Conservation (phyloP, 2,888 invertebrate species). For the Tolmerus cingulatus region DNA sequence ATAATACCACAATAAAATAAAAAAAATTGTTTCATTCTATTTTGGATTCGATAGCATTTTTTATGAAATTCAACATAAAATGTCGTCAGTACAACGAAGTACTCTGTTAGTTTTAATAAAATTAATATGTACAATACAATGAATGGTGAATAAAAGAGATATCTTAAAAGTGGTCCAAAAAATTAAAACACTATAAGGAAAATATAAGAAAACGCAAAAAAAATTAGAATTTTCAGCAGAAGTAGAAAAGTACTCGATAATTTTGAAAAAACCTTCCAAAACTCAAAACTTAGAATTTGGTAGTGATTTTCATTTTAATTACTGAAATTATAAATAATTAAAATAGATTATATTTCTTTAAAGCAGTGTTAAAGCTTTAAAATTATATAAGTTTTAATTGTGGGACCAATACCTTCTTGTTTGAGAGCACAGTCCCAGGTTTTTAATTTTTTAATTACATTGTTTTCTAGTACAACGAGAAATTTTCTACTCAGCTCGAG, state of each 20-base stretch:
- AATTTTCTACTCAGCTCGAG: background rate
- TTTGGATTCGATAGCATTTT: background rate
- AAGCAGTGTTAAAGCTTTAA: background rate
- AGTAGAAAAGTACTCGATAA: background rate
- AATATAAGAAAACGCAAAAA: background rate
- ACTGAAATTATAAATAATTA: too few species aligned
- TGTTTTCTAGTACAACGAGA: background rate
- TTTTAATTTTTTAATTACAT: background rate
- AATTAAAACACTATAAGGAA: background rate
- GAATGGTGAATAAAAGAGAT: background rate
- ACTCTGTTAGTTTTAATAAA: background rate
- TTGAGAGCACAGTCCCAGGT: too few species aligned
- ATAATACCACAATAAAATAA: background rate
- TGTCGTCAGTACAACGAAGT: background rate
- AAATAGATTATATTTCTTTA: too few species aligned
- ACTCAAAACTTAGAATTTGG: too few species aligned
- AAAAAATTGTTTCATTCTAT: background rate
- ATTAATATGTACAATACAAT: background rate
- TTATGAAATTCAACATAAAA: background rate
- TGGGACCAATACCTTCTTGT: too few species aligned
- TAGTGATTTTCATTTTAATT: too few species aligned
- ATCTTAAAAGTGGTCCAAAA: background rate
- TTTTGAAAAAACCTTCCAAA: background rate
- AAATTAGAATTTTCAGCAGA: background rate
- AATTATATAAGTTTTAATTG: background rate